phyloP scores from a whole-genome alignment of 2,113 vertebrate species.

The Chlorocebus sabaeus region DNA sequence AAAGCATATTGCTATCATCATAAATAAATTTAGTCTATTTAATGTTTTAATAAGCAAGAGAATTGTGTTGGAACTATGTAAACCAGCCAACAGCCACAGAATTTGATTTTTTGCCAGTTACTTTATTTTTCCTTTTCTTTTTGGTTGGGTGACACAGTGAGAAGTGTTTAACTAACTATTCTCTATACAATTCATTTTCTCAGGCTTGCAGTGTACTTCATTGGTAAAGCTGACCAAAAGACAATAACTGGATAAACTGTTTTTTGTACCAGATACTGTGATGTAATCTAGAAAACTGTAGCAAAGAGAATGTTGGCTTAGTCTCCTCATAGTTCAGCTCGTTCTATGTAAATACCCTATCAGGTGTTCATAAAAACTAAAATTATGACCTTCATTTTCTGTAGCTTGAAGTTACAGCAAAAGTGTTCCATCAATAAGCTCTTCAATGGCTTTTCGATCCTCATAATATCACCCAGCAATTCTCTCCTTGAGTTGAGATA shows the following conservation, averaged over 20 bases:
- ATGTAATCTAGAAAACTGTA: background rate
- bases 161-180: background rate
- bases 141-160: background rate
- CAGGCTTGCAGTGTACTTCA: background rate
- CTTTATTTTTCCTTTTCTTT: background rate
- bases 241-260: background rate
- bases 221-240: background rate
- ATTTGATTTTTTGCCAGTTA: background rate
- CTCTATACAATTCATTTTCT: background rate
- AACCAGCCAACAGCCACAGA: background rate
- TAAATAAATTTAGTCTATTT: background rate
- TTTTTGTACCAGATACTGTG: background rate
- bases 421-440: constrained; percentile 76
- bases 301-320: background rate
- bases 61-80: background rate
- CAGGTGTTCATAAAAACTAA: constrained; percentile 67
- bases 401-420: constrained; percentile 60
- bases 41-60: constrained; percentile 32
- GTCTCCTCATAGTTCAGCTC: constrained; percentile 30
- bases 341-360: constrained; percentile 63
- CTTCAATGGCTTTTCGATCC: constrained; percentile 72
- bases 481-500: constrained; percentile 70
- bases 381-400: constrained; percentile 75
- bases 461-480: constrained; percentile 70
- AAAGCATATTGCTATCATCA: background rate